Conservation (phyloP, 1,140 invertebrate genomes). For the Trypoxylus dichotomus region DNA sequence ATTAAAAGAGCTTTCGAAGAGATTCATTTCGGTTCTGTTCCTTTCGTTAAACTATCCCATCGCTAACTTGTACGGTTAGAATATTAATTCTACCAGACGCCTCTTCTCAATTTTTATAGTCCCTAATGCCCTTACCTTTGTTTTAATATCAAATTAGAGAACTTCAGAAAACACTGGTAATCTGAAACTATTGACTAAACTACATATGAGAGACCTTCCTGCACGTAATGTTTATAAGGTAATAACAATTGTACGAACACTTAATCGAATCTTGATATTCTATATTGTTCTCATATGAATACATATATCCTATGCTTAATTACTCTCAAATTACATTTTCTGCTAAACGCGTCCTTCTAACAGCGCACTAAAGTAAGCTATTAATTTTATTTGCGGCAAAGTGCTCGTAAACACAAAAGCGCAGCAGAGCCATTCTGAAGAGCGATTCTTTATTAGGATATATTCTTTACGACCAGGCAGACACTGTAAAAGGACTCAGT, state of each 20-base stretch:
- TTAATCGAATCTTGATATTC: neutral
- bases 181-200: too few species aligned
- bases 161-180: too few species aligned
- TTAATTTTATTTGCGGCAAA: constrained; percentile 7
- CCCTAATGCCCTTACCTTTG: too few species aligned
- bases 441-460: constrained; percentile 3
- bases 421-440: neutral
- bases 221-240: too few species aligned
- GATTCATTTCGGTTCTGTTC: too few species aligned
- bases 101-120: too few species aligned
- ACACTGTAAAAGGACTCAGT: neutral
- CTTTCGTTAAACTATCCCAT: too few species aligned
- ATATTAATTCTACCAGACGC: too few species aligned
- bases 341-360: neutral
- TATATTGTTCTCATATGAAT: neutral
- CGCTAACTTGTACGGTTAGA: too few species aligned
- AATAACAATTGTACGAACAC: neutral
- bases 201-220: too few species aligned
- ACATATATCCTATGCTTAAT: neutral
- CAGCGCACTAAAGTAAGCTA: neutral
- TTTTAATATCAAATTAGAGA: too few species aligned
- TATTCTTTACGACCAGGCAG: neutral
- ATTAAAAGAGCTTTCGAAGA: too few species aligned
- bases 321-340: neutral
- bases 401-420: constrained; percentile 4